Conservation (phyloP, 2,888 invertebrate genomes). For the Apodemia hepburni region DNA sequence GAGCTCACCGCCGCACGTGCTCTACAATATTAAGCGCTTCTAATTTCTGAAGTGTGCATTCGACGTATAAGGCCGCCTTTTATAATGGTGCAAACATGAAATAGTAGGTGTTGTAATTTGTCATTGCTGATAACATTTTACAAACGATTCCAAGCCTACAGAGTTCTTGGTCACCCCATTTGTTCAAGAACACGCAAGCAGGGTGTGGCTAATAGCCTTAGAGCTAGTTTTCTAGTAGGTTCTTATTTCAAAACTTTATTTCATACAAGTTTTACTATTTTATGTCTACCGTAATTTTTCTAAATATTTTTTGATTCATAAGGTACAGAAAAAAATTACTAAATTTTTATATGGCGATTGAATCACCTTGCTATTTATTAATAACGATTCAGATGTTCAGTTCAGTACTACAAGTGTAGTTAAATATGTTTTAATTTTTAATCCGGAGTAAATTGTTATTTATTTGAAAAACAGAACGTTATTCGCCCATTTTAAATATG, state of each 20-base stretch:
- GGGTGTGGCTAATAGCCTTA: constrained; percentile 2
- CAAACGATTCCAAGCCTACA: constrained; percentile 12
- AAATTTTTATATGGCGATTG: too few species aligned
- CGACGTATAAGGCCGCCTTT: constrained; percentile 4
- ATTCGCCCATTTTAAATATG: background rate
- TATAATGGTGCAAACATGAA: constrained; percentile 15
- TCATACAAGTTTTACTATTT: background rate
- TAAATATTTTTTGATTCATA: background rate
- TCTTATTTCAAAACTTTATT: background rate
- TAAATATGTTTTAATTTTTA: too few species aligned
- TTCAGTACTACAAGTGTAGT: too few species aligned
- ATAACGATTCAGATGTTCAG: too few species aligned
- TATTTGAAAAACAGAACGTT: too few species aligned
- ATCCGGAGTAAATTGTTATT: too few species aligned
- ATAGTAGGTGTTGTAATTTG: constrained; percentile 15
- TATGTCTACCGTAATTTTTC: background rate
- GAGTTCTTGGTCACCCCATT: constrained; percentile 9
- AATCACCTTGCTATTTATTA: too few species aligned
- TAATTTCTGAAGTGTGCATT: constrained; percentile 10
- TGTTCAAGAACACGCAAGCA: constrained; percentile 11
- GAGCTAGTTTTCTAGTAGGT: background rate
- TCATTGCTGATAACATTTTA: constrained; percentile 12
- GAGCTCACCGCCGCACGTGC: background rate
- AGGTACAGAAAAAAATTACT: too few species aligned
- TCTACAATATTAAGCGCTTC: constrained; percentile 5